phyloP scores from a whole-genome alignment of 2,888 invertebrate species.

The Eupithecia subumbrata region DNA sequence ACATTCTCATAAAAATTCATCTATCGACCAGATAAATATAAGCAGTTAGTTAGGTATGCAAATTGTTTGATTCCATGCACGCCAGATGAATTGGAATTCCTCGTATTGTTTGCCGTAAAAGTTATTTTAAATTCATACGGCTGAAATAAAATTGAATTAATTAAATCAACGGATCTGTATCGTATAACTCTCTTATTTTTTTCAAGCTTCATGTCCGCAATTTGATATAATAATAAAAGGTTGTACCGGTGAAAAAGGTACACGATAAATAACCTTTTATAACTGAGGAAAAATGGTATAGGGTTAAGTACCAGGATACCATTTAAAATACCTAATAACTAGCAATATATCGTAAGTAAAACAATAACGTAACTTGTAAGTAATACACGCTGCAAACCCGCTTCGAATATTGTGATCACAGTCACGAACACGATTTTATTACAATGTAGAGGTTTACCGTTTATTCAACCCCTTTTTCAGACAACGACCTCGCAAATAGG shows the following conservation, averaged over 20 bases:
- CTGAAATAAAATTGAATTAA: neutral
- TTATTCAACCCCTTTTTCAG: constrained; percentile 5
- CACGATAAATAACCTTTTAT: too few species aligned
- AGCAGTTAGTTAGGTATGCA: neutral
- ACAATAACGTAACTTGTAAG: too few species aligned
- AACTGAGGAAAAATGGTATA: too few species aligned
- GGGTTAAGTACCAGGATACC: too few species aligned
- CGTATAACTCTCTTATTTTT: neutral
- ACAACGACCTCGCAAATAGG: neutral
- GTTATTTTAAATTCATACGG: neutral
- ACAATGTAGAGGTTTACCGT: constrained; percentile 1
- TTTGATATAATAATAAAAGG: too few species aligned
- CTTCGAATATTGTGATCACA: neutral
- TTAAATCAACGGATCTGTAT: neutral
- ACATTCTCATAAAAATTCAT: too few species aligned
- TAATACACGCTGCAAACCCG: neutral
- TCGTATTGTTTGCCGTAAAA: neutral
- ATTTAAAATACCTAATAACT: too few species aligned
- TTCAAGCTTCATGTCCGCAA: too few species aligned
- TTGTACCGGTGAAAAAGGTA: too few species aligned
- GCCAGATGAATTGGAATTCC: neutral
- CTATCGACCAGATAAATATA: neutral
- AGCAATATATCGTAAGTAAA: too few species aligned
- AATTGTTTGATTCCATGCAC: neutral
- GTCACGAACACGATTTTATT: neutral